Conservation (phyloP, 2,113 vertebrate genomes). For the Nesogale talazaci region DNA sequence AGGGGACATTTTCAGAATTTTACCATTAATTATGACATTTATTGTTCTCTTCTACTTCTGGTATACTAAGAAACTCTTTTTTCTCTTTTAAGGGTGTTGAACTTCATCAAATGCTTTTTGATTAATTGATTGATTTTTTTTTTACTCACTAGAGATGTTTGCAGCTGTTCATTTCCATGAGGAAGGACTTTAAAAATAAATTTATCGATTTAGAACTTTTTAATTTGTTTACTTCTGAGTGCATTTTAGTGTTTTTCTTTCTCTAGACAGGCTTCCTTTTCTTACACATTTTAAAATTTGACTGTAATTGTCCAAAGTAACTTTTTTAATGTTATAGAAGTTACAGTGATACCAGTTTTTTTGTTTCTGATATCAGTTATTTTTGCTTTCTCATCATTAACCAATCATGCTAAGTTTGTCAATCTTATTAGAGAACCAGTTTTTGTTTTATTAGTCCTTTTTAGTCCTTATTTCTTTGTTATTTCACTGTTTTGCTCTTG, state of each 20-base stretch:
- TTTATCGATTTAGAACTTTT: background rate
- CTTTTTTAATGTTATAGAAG: slow-evolving; percentile 24
- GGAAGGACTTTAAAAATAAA: background rate
- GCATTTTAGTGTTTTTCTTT: slow-evolving; percentile 26
- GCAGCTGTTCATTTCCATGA: background rate
- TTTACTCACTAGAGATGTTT: background rate
- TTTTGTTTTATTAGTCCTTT: slow-evolving; percentile 26
- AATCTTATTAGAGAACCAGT: slow-evolving; percentile 1
- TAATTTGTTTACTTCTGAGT: background rate
- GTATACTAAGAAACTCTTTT: background rate
- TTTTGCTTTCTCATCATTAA: background rate
- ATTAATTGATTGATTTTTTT: background rate
- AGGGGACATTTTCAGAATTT: slow-evolving; percentile 21
- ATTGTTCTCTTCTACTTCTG: background rate
- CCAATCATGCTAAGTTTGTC: background rate
- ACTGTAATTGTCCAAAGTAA: slow-evolving; percentile 16
- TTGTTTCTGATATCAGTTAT: background rate
- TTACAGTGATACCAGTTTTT: background rate
- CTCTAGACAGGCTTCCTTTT: background rate
- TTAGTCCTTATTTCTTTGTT: background rate
- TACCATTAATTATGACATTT: slow-evolving; percentile 3
- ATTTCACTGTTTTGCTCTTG: slow-evolving; percentile 10
- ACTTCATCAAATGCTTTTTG: slow-evolving; percentile 30
- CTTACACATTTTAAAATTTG: slow-evolving; percentile 12
- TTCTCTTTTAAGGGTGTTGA: slow-evolving; percentile 1